Evolutionary conservation across 2,113 vertebrate genomes (phyloP).

Genomic region (Petromus typicus): DNA sequence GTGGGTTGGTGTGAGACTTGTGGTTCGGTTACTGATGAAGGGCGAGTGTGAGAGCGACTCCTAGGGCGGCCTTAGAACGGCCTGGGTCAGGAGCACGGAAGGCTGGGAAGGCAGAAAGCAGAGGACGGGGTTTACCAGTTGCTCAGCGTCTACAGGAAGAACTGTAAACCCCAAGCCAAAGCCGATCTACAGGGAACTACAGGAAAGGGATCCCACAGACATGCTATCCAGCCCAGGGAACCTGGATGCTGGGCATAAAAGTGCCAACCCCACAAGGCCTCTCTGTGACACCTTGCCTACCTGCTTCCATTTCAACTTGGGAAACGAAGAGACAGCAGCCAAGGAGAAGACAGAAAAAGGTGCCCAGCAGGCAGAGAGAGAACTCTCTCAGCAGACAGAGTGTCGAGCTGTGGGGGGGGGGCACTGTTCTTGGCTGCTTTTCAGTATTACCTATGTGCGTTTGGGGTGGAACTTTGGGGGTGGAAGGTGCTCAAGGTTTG

Average conservation of each 20-base stretch:
- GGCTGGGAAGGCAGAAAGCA: not conserved
- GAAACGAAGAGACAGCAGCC: not conserved
- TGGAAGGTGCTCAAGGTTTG: not conserved
- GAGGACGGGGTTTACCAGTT: accelerated
- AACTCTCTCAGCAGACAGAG: not conserved
- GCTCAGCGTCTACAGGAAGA: not conserved
- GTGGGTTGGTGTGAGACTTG: not conserved
- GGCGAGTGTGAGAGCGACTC: not conserved
- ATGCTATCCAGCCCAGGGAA: not conserved
- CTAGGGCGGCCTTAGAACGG: not conserved
- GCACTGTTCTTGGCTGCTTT: not conserved
- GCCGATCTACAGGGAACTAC: not conserved
- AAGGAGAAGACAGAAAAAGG: not conserved
- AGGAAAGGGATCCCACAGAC: not conserved
- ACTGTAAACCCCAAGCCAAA: not conserved
- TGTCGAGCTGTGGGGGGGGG: not conserved
- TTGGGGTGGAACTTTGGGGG: not conserved
- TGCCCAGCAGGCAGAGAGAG: not conserved
- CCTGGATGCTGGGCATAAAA: not conserved
- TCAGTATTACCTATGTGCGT: not conserved
- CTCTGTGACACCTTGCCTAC: not conserved
- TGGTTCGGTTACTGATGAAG: not conserved
- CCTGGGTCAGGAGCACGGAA: not conserved
- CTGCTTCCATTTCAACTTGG: not conserved
- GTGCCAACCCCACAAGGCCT: not conserved